phyloP scores from a whole-genome alignment of 2,113 vertebrate species.

The Pundamilia nyererei region DNA sequence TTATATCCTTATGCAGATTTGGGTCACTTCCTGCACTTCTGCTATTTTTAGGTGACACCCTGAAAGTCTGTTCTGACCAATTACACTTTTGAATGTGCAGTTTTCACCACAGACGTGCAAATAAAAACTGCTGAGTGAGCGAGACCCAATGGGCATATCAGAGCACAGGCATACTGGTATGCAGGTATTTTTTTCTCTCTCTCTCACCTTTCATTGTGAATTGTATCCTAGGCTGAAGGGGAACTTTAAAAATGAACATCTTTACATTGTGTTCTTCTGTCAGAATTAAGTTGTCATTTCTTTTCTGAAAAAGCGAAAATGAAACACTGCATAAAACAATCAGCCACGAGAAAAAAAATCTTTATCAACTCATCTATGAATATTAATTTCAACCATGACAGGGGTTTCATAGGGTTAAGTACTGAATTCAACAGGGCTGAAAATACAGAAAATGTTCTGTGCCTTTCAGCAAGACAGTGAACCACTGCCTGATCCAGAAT shows the following conservation, averaged over 20 bases:
- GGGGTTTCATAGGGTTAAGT: not conserved
- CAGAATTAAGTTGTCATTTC: not conserved
- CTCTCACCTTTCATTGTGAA: not conserved
- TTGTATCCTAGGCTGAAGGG: not conserved
- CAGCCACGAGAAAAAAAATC: rapidly evolving
- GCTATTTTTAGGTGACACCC: not conserved
- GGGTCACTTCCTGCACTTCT: not conserved
- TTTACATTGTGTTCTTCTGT: not conserved
- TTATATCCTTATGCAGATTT: not conserved
- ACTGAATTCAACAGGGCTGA: not conserved
- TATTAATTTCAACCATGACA: not conserved
- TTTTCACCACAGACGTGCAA: not conserved
- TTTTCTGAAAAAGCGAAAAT: not conserved
- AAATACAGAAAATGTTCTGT: not conserved
- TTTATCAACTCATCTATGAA: not conserved
- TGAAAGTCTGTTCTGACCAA: not conserved
- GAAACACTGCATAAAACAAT: not conserved
- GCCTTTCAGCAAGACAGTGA: rapidly evolving
- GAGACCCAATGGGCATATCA: not conserved
- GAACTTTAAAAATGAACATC: not conserved
- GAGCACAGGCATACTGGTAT: not conserved
- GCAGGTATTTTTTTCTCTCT: rapidly evolving
- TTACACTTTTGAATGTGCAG: not conserved
- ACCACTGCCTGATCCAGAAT: not conserved
- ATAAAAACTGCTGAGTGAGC: not conserved